phyloP scores from a whole-genome alignment of 2,113 vertebrate genomes.

The Mohoua ochrocephala region DNA sequence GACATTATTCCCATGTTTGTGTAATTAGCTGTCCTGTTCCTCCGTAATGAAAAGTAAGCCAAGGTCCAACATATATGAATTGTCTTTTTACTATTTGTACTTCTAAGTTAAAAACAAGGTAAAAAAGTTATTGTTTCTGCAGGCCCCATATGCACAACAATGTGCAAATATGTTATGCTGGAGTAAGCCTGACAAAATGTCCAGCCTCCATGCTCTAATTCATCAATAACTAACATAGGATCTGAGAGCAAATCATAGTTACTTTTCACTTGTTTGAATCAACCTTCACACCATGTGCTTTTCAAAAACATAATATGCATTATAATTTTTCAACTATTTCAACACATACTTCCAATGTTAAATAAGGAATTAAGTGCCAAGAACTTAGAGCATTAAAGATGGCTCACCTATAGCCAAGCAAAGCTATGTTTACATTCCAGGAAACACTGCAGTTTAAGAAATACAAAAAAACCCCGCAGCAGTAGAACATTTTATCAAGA shows the following conservation, averaged over 20 bases:
- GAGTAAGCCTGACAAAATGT: slow-evolving; percentile 20
- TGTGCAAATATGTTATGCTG: slow-evolving; percentile 37
- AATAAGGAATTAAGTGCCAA: slow-evolving; percentile 66
- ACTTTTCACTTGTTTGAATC: slow-evolving; percentile 65
- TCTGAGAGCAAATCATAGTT: slow-evolving; percentile 17
- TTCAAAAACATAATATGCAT: slow-evolving; percentile 62
- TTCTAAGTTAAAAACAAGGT: slow-evolving; percentile 66
- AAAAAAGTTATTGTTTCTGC: slow-evolving; percentile 49
- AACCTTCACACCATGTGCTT: slow-evolving; percentile 65
- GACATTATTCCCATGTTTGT: neutral
- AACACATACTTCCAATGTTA: slow-evolving; percentile 65
- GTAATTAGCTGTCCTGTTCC: slow-evolving; percentile 13
- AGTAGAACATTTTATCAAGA: slow-evolving; percentile 77
- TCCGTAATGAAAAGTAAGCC: slow-evolving; percentile 39
- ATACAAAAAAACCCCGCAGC: slow-evolving; percentile 71
- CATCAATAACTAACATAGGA: slow-evolving; percentile 34
- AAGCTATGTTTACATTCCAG: slow-evolving; percentile 80
- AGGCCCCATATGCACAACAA: slow-evolving; percentile 44
- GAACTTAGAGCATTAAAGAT: slow-evolving; percentile 72
- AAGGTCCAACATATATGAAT: slow-evolving; percentile 18
- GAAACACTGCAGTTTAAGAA: slow-evolving; percentile 79
- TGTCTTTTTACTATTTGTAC: neutral
- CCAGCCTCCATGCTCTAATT: slow-evolving; percentile 53
- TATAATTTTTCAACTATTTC: slow-evolving; percentile 57
- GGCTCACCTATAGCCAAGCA: slow-evolving; percentile 78